These are phyloP conservation scores for Triops longicaudatus DNA, from an alignment of 1,140 invertebrate genomes.

Conservation along the genomic window DNA sequence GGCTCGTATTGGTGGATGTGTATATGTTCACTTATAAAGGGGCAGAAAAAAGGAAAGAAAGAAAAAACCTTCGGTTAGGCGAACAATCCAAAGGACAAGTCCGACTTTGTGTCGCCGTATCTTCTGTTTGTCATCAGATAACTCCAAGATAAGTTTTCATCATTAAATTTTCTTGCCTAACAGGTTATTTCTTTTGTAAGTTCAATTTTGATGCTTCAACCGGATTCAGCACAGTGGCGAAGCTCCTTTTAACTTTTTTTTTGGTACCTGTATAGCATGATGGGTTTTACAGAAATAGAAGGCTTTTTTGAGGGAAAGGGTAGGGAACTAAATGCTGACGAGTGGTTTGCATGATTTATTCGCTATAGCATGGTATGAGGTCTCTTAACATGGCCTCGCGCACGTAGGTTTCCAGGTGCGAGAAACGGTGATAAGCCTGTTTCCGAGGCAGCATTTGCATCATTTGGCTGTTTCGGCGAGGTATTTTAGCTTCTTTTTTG, in stretches of 20 bases:
- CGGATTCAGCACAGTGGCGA: no score
- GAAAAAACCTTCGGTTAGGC: not conserved
- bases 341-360: not conserved
- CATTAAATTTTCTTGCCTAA: not conserved
- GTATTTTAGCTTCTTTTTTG: not conserved
- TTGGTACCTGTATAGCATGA: not conserved
- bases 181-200: not conserved
- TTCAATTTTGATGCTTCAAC: not conserved
- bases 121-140: slow-evolving; percentile 5
- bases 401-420: not conserved
- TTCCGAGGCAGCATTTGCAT: not conserved
- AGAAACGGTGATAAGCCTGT: not conserved
- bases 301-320: not conserved
- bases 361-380: not conserved
- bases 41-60: not conserved
- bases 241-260: not conserved
- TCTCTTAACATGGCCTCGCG: not conserved
- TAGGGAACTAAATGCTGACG: not conserved
- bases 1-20: not conserved
- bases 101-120: slow-evolving; percentile 10
- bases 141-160: not conserved
- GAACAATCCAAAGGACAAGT: not conserved
- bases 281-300: not conserved
- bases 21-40: not conserved
- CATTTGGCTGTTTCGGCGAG: not conserved